Evolutionary conservation across 2,797 vertebrate genomes (phyloP), one percentile per base, ranked within the genome.

Genomic region (Urophycis tenuis): DNA sequence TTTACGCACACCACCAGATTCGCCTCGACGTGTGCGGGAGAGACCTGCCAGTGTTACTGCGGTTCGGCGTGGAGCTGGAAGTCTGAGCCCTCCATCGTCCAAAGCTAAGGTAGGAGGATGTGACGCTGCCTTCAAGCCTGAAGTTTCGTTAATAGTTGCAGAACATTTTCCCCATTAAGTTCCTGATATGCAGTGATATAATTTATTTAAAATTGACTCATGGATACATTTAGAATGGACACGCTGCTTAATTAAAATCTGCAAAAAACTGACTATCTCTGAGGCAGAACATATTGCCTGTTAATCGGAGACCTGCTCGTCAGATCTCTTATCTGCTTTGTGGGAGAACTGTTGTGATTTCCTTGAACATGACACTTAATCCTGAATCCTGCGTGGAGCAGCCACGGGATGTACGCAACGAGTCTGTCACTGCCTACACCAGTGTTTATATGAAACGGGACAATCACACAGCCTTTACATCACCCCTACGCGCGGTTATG

Each of bases 1-100:
- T 78, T 85, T 93, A 31, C 83, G 78, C 80, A 87, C 86, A 33
- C 85, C 85, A 12, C 85, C 85, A 11, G 77, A 82, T 81, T 84
- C 77, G 75, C 39, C 77, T 78, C 82, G 78, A 81, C 34, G 80
- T 39, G 67, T 34, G 75, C 79, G 78, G 78, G 89, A 88, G 77
- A 89, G 80, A 67, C 45, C 64, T 77, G 77, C 72, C 64, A 67
- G 80, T 85, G 83, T 84, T 82, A 83, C 78, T 2, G 39, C 39
- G 39, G 39, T 12, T 41, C 39, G 3, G 39, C 17, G 39, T 41
- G 14, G 12, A 5, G 29, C 86, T 72, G 79, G 22, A 75, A 87
- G 78, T 64, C 35, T 76, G 10, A 77, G 49, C 45, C 72, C 77
- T n/a, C 35, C 29, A 1, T 76, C n/a, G 39, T 72, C 72, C 77